Conservation (phyloP, 2,113 vertebrate genomes). For the Lagopus muta region DNA sequence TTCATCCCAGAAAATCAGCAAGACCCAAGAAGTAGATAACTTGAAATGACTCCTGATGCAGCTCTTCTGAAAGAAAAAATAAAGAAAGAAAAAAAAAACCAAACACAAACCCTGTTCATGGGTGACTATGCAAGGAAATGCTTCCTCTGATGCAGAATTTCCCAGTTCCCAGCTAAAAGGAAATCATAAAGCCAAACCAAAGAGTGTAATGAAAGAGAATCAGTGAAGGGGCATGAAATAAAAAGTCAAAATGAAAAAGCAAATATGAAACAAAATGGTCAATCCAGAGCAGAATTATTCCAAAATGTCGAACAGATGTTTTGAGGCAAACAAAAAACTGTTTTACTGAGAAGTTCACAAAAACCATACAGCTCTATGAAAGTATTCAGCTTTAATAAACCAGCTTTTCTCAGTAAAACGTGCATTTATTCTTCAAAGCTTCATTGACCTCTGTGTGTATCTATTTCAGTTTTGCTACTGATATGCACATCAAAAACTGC, state of each 20-base stretch:
- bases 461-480: background rate
- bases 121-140: accelerated
- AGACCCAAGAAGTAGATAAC: background rate
- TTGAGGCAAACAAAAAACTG: slow-evolving; percentile 20
- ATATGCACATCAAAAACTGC: background rate
- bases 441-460: background rate
- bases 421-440: background rate
- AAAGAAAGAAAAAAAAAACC: background rate
- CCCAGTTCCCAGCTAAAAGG: background rate
- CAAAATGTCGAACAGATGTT: background rate
- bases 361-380: slow-evolving; percentile 29
- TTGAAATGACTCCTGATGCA: background rate
- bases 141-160: background rate
- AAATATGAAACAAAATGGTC: background rate
- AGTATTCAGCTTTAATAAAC: background rate
- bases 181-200: background rate
- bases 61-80: background rate
- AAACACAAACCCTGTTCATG: background rate
- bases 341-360: background rate
- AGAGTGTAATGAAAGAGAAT: background rate
- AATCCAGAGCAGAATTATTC: background rate
- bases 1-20: background rate
- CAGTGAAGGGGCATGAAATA: background rate
- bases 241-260: background rate
- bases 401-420: background rate